Conservation (phyloP, 2,888 invertebrate species). For the Graphium colonna region DNA sequence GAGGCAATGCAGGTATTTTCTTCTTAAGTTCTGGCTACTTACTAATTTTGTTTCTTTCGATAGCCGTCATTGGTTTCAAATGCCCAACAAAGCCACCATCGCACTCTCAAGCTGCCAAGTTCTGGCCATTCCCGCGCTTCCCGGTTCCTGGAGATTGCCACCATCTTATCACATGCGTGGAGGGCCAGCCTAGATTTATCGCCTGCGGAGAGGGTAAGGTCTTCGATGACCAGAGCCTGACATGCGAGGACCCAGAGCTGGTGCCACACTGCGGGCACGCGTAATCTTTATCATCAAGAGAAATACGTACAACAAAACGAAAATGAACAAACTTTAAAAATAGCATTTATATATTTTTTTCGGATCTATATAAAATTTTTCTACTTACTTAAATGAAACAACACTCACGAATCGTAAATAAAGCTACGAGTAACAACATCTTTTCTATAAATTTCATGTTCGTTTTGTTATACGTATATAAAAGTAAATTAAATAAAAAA, state of each 20-base stretch:
- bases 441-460: slow-evolving; percentile 41
- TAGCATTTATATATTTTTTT: background rate
- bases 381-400: background rate
- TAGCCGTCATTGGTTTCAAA: slow-evolving; percentile 94
- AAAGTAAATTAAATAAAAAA: slow-evolving; percentile 42
- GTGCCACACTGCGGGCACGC: slow-evolving; percentile 72
- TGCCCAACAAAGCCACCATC: slow-evolving; percentile 92
- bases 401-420: background rate
- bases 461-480: slow-evolving; percentile 50
- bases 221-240: slow-evolving; percentile 89
- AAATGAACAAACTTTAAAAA: slow-evolving; percentile 34
- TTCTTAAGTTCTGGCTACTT: no score
- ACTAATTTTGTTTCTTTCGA: slow-evolving; percentile 2
- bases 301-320: slow-evolving; percentile 48
- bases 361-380: background rate
- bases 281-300: slow-evolving; percentile 37
- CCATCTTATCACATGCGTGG: slow-evolving; percentile 93
- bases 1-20: no score
- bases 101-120: slow-evolving; percentile 89
- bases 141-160: slow-evolving; percentile 93
- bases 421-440: background rate
- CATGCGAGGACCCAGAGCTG: slow-evolving; percentile 89
- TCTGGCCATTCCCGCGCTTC: slow-evolving; percentile 96
- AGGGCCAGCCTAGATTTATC: slow-evolving; percentile 92
- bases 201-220: slow-evolving; percentile 93